Conservation (phyloP, 2,888 invertebrate species). For the Oconnorella tubifera region DNA sequence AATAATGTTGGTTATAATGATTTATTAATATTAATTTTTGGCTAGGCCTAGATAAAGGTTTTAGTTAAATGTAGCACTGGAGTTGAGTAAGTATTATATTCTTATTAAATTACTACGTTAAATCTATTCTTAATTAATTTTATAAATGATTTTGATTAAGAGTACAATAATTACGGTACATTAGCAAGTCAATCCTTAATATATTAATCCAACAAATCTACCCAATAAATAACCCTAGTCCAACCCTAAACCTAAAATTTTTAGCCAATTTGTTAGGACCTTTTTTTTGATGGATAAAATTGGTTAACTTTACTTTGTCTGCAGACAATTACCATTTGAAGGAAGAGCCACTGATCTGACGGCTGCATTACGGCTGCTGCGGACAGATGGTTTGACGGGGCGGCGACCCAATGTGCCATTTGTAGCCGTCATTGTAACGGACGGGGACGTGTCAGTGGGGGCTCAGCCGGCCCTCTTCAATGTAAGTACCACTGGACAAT, state of each 20-base stretch:
- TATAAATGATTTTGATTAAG: too few relatives aligned
- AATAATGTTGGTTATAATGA: neutral
- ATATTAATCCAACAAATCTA: too few relatives aligned
- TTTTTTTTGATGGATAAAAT: neutral
- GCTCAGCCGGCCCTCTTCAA: neutral
- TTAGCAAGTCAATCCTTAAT: too few relatives aligned
- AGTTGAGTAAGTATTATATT: too few relatives aligned
- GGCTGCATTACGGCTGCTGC: slow-evolving; percentile 41
- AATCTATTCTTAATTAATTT: too few relatives aligned
- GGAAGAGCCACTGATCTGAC: slow-evolving; percentile 48
- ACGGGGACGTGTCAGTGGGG: slow-evolving; percentile 8
- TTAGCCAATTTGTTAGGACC: too few relatives aligned
- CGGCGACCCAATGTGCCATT: neutral
- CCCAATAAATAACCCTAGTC: too few relatives aligned
- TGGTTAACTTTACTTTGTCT: neutral
- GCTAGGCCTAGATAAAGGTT: too few relatives aligned
- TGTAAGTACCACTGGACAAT: neutral
- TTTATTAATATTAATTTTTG: neutral
- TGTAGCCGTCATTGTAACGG: slow-evolving; percentile 15
- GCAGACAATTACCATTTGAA: slow-evolving; percentile 32
- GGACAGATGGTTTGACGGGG: slow-evolving; percentile 9
- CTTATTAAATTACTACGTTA: too few relatives aligned
- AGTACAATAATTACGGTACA: too few relatives aligned
- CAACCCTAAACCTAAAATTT: too few relatives aligned
- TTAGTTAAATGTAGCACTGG: too few relatives aligned